Evolutionary conservation across 2,888 invertebrate genomes (phyloP), one percentile per base, ranked within the genome.

Genomic region (Synanthedon vespiformis): DNA sequence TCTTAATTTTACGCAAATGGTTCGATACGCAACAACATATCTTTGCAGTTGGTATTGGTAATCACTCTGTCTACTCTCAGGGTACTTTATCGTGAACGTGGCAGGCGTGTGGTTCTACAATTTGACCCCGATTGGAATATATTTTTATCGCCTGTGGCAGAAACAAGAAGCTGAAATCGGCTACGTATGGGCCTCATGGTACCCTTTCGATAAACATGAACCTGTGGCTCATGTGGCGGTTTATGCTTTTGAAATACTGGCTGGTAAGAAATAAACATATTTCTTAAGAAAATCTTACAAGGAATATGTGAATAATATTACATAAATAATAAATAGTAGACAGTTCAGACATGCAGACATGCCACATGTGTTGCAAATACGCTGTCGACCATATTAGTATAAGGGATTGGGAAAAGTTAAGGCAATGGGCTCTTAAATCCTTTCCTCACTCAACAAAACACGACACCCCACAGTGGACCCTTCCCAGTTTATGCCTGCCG

Each of bases 171-270:
- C 72, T 1, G 53, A 61, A 34, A 57, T 87, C 4, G 87, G 84
- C 54, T 83, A 65, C 53, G 77, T 86, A 16, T 87, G 87, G 87
- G 64, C 70, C 16, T 81, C 82, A 2, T 85, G 87, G 87, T 87
- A 87, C 52, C 87, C 87, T 4, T 87, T 86, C 55, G 81, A 87
- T 60, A 87, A 84, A 62, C 65, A 73, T 52, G 54, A 78, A 41
- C 69, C 75, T 0, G 5, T 81, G 6, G 75, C 74, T 1, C 87
- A 86, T 55, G 53, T 78, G 40, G 61, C 67, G 6, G 83, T 81
- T 34, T 87, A 86, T 62, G 58, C 84, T 1, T 86, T 85, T 58
- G 87, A 87, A 64, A 71, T 82, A 55, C 75, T 77, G 56, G 77
- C 80, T 22, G 85, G 85, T 84, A 58, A 71, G 68, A 54, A 48